Conservation (phyloP, 2,888 invertebrate genomes). For the Criorhina ranunculi region DNA sequence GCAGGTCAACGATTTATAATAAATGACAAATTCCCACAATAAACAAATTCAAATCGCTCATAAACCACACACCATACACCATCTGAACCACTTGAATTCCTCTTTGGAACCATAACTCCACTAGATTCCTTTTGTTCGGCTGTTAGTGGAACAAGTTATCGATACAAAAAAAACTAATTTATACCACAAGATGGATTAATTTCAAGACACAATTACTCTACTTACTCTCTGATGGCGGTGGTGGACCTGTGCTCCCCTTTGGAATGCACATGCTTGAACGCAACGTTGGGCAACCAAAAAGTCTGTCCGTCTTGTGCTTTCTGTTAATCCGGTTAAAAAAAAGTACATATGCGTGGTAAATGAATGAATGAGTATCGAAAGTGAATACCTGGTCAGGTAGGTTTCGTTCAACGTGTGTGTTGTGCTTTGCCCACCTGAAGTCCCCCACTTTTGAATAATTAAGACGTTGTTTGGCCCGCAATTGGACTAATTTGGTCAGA, state of each 20-base stretch:
- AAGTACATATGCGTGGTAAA: slow-evolving; percentile 19
- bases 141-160: slow-evolving; percentile 24
- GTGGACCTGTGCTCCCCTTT: slow-evolving; percentile 5
- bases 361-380: slow-evolving; percentile 63
- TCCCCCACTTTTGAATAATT: slow-evolving; percentile 36
- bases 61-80: slow-evolving; percentile 11
- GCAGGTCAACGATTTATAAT: too few species aligned
- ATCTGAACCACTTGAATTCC: slow-evolving; percentile 45
- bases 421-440: slow-evolving; percentile 29
- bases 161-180: slow-evolving; percentile 38
- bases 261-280: slow-evolving; percentile 32
- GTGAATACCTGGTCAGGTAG: slow-evolving; percentile 60
- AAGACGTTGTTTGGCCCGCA: slow-evolving; percentile 27
- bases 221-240: slow-evolving; percentile 1
- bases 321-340: slow-evolving; percentile 45
- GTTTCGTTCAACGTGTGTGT: not conserved
- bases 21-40: too few species aligned
- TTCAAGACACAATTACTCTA: slow-evolving; percentile 32
- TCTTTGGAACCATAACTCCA: slow-evolving; percentile 30
- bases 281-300: slow-evolving; percentile 8
- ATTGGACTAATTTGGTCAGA: slow-evolving; percentile 21
- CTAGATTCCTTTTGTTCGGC: not conserved
- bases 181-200: slow-evolving; percentile 50
- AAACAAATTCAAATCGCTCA: not conserved
- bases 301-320: slow-evolving; percentile 6